A percentile compares a stretch with the other conserved stretches of the same genome.
Evolutionary conservation across 2,113 vertebrate genomes (phyloP).

Genomic region (Zosterops japonicus): DNA sequence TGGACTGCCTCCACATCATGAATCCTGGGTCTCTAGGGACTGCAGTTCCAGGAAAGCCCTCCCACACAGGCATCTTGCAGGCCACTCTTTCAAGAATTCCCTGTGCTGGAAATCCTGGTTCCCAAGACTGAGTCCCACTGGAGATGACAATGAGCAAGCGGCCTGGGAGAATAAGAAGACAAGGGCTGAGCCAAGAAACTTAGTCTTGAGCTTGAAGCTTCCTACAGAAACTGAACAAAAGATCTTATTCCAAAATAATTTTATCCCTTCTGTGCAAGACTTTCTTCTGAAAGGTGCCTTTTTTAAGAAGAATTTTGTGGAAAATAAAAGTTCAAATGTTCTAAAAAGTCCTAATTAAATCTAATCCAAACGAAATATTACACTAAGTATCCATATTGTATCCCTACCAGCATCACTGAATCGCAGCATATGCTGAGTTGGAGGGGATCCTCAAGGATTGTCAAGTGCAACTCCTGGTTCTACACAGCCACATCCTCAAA

Average conservation of each 20-base stretch:
- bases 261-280: neutral
- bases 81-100: constrained; percentile 15
- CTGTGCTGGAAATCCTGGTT: neutral
- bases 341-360: neutral
- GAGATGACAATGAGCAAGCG: neutral
- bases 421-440: neutral
- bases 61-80: neutral
- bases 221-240: neutral
- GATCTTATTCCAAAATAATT: neutral
- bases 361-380: neutral
- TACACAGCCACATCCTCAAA: neutral
- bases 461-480: neutral
- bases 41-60: constrained; percentile 13
- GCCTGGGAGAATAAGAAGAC: neutral
- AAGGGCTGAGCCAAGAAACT: neutral
- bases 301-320: neutral
- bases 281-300: neutral
- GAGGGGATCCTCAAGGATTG: neutral
- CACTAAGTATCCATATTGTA: neutral
- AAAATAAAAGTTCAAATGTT: neutral
- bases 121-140: neutral
- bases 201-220: neutral
- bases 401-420: neutral
- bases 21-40: constrained; percentile 2
- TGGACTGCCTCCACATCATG: constrained; percentile 45